Conservation (phyloP, 2,888 invertebrate species). For the Brenthis hecate region DNA sequence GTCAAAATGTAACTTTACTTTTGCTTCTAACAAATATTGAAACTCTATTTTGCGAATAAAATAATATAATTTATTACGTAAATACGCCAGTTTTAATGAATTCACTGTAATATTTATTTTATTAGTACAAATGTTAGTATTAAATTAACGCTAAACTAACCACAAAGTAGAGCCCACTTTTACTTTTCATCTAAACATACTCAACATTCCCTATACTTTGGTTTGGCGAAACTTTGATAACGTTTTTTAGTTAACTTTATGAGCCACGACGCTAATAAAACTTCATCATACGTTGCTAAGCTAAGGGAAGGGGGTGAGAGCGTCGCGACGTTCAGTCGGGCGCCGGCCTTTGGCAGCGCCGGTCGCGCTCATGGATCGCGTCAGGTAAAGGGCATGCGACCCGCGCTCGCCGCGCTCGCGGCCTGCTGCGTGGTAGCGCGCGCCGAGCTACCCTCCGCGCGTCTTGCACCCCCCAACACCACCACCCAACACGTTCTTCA, state of each 20-base stretch:
- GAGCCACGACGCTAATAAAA: conserved; percentile 66
- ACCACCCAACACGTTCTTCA: conserved; percentile 66
- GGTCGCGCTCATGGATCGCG: conserved; percentile 66
- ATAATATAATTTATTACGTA: too few relatives aligned
- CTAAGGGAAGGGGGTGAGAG: conserved; percentile 43
- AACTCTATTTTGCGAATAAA: too few relatives aligned
- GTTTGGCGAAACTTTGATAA: conserved; percentile 53
- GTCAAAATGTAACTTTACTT: too few relatives aligned
- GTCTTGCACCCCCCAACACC: conserved; percentile 64
- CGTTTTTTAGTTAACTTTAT: conserved; percentile 63
- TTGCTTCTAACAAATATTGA: too few relatives aligned
- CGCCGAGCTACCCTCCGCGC: conserved; percentile 69
- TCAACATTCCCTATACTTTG: not conserved
- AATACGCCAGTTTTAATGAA: too few relatives aligned
- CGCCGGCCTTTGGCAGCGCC: conserved; percentile 77
- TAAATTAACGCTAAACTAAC: too few relatives aligned
- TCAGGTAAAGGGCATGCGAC: conserved; percentile 76
- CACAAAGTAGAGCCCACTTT: not conserved
- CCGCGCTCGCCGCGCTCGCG: conserved; percentile 78
- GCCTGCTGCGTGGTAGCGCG: conserved; percentile 72
- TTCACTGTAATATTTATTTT: too few relatives aligned
- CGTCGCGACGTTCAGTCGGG: conserved; percentile 70
- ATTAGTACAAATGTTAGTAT: too few relatives aligned
- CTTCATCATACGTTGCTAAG: conserved; percentile 53
- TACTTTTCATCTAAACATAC: not conserved